phyloP scores from a whole-genome alignment of 2,797 vertebrate species.

The Anguilla obscura region DNA sequence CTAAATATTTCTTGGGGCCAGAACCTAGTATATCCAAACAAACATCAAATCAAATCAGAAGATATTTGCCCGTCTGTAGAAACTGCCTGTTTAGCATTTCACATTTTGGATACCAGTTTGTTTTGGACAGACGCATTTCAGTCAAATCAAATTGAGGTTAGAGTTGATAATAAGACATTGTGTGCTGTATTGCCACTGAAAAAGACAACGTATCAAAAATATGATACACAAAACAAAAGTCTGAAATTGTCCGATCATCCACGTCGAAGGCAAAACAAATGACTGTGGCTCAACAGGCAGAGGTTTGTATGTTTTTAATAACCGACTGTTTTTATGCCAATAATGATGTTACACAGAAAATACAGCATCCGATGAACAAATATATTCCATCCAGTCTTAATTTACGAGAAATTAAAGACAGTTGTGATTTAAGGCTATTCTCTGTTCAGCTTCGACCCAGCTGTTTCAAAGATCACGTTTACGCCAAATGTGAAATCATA shows the following conservation, averaged over 20 bases:
- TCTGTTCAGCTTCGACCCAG: not conserved
- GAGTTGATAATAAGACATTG: not conserved
- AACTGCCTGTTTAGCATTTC: not conserved
- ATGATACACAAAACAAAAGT: not conserved
- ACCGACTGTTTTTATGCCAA: not conserved
- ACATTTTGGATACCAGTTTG: not conserved
- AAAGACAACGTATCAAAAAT: not conserved
- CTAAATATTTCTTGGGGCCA: not conserved
- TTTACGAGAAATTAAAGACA: not conserved
- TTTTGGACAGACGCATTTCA: not conserved
- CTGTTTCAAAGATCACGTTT: not conserved
- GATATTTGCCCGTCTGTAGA: not conserved
- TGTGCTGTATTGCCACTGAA: not conserved
- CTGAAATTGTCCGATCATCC: not conserved
- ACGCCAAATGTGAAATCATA: conserved; percentile 1
- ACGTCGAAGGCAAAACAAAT: not conserved
- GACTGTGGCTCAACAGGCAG: not conserved
- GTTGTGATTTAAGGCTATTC: not conserved
- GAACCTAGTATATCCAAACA: not conserved
- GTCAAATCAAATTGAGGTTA: not conserved
- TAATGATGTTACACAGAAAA: not conserved
- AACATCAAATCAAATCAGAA: not conserved
- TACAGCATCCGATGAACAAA: not conserved
- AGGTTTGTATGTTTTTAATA: not conserved
- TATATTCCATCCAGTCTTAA: not conserved